Conservation (phyloP, 2,113 vertebrate species). For the Nothocercus nigrocapillus region DNA sequence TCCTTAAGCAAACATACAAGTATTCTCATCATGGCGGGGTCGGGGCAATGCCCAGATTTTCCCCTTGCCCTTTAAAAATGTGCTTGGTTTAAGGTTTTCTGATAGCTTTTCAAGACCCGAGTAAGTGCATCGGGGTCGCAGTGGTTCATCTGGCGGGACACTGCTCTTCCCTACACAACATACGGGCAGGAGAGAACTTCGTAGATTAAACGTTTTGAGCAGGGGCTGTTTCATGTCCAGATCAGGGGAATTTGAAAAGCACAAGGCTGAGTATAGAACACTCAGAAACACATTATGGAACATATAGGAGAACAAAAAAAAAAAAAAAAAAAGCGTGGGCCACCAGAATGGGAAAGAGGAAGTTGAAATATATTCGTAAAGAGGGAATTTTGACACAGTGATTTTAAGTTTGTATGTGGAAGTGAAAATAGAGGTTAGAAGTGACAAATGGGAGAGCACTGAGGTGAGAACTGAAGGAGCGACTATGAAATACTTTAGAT, state of each 20-base stretch:
- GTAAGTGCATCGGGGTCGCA: fast-evolving
- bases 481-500: background rate
- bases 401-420: slow-evolving; percentile 61
- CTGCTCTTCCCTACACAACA: background rate
- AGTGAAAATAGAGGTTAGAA: slow-evolving; percentile 61
- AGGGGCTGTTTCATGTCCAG: background rate
- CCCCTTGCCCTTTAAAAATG: background rate
- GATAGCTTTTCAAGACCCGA: background rate
- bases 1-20: background rate
- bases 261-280: background rate
- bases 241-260: background rate
- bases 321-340: background rate
- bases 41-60: background rate
- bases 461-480: background rate
- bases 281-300: background rate
- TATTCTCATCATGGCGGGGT: background rate
- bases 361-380: slow-evolving; percentile 35
- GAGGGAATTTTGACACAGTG: slow-evolving; percentile 65
- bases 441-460: background rate
- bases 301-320: background rate
- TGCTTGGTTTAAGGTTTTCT: background rate
- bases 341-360: slow-evolving; percentile 38
- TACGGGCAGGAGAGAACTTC: background rate
- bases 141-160: background rate
- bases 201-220: background rate